A percentile compares a stretch with the other conserved stretches of the same genome.
Evolutionary conservation across 1,140 invertebrate species (phyloP).

Genomic region (Rhopalosiphum padi): DNA sequence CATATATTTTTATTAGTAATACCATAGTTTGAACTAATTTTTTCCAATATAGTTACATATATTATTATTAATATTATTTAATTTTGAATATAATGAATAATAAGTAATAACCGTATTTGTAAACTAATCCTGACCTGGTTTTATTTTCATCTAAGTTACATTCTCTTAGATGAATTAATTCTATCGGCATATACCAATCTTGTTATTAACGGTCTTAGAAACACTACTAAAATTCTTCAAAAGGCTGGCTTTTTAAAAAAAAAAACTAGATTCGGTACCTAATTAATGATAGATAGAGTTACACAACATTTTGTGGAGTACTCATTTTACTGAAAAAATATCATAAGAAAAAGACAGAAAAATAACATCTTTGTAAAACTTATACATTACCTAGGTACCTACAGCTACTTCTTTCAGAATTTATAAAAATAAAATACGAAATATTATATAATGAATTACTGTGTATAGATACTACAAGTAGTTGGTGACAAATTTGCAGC

Average conservation of each 20-base stretch:
- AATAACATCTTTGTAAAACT: not conserved
- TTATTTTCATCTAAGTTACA: not conserved
- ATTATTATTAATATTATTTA: not conserved
- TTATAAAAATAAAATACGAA: not conserved
- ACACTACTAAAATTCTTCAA: not conserved
- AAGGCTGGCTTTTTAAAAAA: not conserved
- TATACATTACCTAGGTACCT: not conserved
- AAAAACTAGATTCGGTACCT: not conserved
- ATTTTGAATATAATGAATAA: not conserved
- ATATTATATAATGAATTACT: not conserved
- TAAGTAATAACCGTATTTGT: not conserved
- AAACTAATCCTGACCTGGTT: not conserved
- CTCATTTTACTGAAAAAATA: not conserved
- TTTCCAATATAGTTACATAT: not conserved
- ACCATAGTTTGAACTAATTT: not conserved
- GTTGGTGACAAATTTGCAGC: conserved; percentile 22
- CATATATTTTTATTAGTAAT: not conserved
- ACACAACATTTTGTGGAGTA: not conserved
- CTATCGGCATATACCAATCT: not conserved
- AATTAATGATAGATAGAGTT: not conserved
- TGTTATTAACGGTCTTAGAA: not conserved
- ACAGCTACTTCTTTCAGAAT: not conserved
- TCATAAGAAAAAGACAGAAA: not conserved
- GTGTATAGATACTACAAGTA: not conserved
- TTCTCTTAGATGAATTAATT: not conserved